Evolutionary conservation across 2,888 invertebrate genomes (phyloP), one percentile per base, ranked within the genome.

Genomic region (Oligia fasciuncula): DNA sequence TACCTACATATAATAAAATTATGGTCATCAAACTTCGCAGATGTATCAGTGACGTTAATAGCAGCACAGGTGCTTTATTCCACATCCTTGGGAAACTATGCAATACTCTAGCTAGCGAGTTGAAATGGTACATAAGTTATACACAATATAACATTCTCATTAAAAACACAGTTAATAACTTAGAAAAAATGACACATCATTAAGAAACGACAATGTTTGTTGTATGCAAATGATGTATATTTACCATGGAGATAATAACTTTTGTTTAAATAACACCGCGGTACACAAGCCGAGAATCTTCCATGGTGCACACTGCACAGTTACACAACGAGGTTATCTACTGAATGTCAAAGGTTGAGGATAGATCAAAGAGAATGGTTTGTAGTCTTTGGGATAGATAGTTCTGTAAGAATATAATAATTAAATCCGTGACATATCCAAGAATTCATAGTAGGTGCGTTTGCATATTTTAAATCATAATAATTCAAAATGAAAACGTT

Each of bases 301-400:
- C 83, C 43, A 71, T n/a, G 62, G 72, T 49, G 76, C 57, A 54
- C 29, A 54, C 40, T 82, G 76, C 57, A 54, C 29, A 54, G 51
- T 82, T 75, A 51, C 51, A 73, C 40, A 87, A 77, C 51, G 13
- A 87, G 57, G 43, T 85, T 83, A 88, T 88, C 79, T 79, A 73
- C 19, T n/a, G 14, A 77, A 87, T 76, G 86, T 76, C 79, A 86
- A 66, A 86, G 86, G 83, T 85, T 76, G 67, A 68, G 63, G 67
- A 63, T 67, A 76, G 67, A 79, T 77, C 65, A 40, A 40, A 40
- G 40, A 40, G 4, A 40, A 40, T 40, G 40, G 40, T 5, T 40
- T 40, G 40, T 40, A 40, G 40, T 40, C 40, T 40, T 40, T 5
- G 40, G 60, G 67, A 63, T 67, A 76, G 67, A 79, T 77, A 67